phyloP scores from a whole-genome alignment of 2,113 vertebrate species.

The Micromys minutus region DNA sequence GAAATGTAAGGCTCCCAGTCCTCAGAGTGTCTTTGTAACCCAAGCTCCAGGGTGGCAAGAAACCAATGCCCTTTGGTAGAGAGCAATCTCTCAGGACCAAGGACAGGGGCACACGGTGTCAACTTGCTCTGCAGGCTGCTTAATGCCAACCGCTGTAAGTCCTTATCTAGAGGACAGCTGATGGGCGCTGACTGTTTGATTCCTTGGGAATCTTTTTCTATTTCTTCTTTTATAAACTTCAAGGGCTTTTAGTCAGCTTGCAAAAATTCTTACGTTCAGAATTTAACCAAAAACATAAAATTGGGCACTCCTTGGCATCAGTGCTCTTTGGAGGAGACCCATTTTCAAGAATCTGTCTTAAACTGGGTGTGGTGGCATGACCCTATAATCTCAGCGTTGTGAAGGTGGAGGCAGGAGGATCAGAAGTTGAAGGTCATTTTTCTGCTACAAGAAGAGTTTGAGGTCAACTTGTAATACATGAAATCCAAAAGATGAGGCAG shows the following conservation, averaged over 20 bases:
- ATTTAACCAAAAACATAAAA: neutral
- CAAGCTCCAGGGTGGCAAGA: neutral
- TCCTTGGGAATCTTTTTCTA: neutral
- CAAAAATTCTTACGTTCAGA: slow-evolving; percentile 32
- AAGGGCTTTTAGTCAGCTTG: slow-evolving; percentile 35
- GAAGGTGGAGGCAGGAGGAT: neutral
- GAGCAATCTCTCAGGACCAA: slow-evolving; percentile 69
- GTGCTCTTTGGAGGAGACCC: neutral
- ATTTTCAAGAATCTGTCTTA: neutral
- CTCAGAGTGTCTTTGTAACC: neutral
- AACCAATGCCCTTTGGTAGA: neutral
- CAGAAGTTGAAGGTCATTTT: neutral
- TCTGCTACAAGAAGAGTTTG: neutral
- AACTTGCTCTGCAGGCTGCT: fast-evolving
- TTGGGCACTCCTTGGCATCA: neutral
- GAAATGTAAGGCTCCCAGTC: neutral
- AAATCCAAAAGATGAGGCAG: neutral
- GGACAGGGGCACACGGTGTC: slow-evolving; percentile 38
- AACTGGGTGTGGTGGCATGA: neutral
- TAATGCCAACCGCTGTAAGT: neutral
- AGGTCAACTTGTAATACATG: neutral
- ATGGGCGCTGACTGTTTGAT: neutral
- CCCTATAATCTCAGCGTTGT: neutral
- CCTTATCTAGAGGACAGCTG: slow-evolving; percentile 13
- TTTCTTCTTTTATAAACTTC: slow-evolving; percentile 12